Base-by-base conservation (phyloP, 1,140 invertebrate genomes). In the Drosophila malerkotliana region DNA sequence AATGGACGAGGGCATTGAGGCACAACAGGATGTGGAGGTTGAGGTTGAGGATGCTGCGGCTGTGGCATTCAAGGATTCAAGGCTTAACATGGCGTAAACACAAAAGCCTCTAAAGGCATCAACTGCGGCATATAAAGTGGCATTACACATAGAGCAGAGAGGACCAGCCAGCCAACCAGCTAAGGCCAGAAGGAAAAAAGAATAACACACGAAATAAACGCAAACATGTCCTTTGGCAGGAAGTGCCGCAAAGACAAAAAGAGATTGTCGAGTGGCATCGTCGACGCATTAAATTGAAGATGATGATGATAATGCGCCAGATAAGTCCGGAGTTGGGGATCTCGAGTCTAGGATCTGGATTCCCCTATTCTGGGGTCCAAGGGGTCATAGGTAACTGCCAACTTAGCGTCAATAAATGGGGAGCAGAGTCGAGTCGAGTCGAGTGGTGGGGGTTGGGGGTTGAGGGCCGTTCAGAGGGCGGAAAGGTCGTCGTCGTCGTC, bases 101-200 rank as follows among this genome's bases (percentile, higher is more conserved):
- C 83, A 88, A 88, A 88, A 88, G 83, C 83, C 83, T 88, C 83
- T 88, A 88, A 88, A 88, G 83, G 83, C 83, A 88, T 88, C 83
- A 88, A 88, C 84, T 88, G 83, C 83, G 83, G 83, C 83, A 88
- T 88, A 88, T 88, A 88, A 88, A 88, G 83, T 88, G 83, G 83
- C 79, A 88, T 88, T 88, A 88, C 83, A 78, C 61, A 71, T 72
- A 60, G 68, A 72, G 55, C 77, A 64, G 60, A 80, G 79, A 59
- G 21, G 21, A 71, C 79, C 80, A 32, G 14, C 37, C 54, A 77
- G 18, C 37, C 21, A 21, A 66, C 79, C 80, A 32, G 18, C 37
- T 55, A 77, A 60, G 41, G 41, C n/a, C 59, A 32, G 55, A 37
- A 37, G 34, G 14, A 39, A n/a, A 68, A 60, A 21, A 45, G 10